A percentile compares a stretch with the other conserved stretches of the same genome.
Conservation (phyloP, 2,888 invertebrate species). For the Petrophora chlorosata region DNA sequence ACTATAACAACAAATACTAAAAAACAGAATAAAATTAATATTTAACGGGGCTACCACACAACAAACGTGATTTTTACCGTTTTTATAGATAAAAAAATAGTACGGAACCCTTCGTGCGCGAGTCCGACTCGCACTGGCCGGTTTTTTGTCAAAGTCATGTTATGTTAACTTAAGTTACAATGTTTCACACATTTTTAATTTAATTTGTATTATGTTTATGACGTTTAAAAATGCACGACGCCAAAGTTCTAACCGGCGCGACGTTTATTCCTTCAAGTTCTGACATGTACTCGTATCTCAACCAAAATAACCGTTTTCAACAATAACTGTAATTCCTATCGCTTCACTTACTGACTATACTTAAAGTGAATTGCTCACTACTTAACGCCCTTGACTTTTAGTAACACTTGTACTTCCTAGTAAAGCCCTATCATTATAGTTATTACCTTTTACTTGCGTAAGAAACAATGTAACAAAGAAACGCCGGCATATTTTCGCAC, state of each 20-base stretch:
- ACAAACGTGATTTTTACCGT: not conserved
- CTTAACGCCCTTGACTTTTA: conserved; percentile 22
- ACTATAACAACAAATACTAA: too few species aligned
- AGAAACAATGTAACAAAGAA: conserved; percentile 15
- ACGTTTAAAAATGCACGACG: too few species aligned
- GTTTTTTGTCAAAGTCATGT: not conserved
- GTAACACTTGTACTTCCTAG: conserved; percentile 7
- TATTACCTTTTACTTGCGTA: conserved; percentile 6
- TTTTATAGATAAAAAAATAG: not conserved
- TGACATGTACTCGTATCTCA: too few species aligned
- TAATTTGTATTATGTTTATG: too few species aligned
- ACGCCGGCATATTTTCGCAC: conserved; percentile 17
- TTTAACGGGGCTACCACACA: not conserved
- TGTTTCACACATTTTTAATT: too few species aligned
- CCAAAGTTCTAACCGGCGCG: too few species aligned
- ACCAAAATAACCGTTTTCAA: too few species aligned
- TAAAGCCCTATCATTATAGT: conserved; percentile 14
- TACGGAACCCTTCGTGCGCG: not conserved
- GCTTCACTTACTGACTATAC: not conserved
- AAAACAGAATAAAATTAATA: too few species aligned
- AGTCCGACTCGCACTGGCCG: not conserved
- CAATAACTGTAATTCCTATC: not conserved
- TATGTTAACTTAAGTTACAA: not conserved
- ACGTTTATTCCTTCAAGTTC: too few species aligned
- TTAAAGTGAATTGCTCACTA: conserved; percentile 1